These are phyloP conservation scores for Lochmaea capreae DNA, from an alignment of 2,888 invertebrate species.

Conservation along the genomic window DNA sequence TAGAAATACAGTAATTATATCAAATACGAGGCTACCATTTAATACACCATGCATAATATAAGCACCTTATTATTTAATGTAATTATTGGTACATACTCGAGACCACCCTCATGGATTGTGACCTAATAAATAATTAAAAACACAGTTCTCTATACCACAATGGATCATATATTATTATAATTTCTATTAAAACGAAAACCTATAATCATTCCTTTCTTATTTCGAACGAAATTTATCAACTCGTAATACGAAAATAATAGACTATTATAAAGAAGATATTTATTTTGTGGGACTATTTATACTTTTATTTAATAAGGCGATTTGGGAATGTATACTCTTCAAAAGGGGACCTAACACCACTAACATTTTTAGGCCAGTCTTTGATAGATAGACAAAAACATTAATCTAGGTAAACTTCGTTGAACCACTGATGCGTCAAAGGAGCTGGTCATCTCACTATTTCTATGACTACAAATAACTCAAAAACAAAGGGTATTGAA, in stretches of 20 bases:
- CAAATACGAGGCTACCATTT: not conserved
- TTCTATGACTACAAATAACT: no score
- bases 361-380: not conserved
- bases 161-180: constrained; percentile 7
- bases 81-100: not conserved
- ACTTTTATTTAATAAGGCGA: constrained; percentile 1
- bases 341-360: not conserved
- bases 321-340: not conserved
- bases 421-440: no score
- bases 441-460: no score
- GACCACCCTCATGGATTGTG: constrained; percentile 10
- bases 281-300: not conserved
- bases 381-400: not conserved
- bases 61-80: not conserved
- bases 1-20: not conserved
- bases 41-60: not conserved
- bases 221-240: not conserved
- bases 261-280: constrained; percentile 2
- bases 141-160: not conserved
- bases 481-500: no score
- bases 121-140: constrained; percentile 11
- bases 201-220: constrained; percentile 5
- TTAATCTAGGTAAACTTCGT: no score
- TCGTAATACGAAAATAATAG: constrained; percentile 14
- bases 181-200: constrained; percentile 7